These are phyloP conservation scores for Cuculus canorus DNA, from an alignment of 2,797 vertebrate genomes.

Conservation along the genomic window DNA sequence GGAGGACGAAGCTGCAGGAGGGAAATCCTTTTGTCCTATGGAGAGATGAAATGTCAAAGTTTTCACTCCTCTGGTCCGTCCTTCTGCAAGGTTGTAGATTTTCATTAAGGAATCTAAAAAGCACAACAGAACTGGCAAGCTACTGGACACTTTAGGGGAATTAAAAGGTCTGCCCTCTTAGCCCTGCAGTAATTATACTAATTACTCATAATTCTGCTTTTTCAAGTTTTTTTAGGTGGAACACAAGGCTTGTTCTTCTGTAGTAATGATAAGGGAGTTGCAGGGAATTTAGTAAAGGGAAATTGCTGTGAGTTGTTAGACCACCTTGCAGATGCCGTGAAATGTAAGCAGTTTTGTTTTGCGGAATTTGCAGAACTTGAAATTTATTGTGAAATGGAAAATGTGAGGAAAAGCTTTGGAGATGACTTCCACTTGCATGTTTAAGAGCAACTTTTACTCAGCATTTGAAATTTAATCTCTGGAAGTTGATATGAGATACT, in stretches of 20 bases:
- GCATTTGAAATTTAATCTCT: too few species aligned
- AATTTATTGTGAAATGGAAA: background rate
- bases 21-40: background rate
- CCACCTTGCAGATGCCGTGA: accelerated
- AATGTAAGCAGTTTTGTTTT: background rate
- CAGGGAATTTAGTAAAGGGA: background rate
- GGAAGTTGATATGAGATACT: too few species aligned
- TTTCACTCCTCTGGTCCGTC: background rate
- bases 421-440: background rate
- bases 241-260: background rate
- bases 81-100: background rate
- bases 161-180: background rate
- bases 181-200: background rate
- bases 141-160: background rate
- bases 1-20: background rate
- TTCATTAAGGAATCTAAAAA: background rate
- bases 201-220: background rate
- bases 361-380: background rate
- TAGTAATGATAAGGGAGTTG: background rate
- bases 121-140: background rate
- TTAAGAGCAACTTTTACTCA: too few species aligned
- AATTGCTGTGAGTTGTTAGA: background rate
- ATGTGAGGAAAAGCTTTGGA: background rate
- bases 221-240: background rate
- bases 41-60: accelerated